phyloP scores from a whole-genome alignment of 2,797 vertebrate genomes.

The Dromococcyx pavoninus region DNA sequence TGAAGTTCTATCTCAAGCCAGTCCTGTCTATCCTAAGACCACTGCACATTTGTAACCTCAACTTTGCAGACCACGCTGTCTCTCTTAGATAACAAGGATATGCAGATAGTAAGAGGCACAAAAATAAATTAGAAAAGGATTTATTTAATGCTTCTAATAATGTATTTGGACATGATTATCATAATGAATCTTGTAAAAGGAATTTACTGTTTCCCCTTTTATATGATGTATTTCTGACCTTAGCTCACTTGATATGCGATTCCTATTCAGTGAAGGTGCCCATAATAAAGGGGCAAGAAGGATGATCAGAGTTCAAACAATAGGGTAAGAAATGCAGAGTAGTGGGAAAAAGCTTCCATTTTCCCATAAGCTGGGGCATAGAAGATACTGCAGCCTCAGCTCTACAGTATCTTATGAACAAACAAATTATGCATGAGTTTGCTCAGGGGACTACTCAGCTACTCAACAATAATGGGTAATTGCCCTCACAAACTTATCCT shows the following conservation, averaged over 20 bases:
- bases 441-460: conserved; percentile 75
- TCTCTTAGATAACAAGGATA: conserved; percentile 65
- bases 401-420: conserved; percentile 73
- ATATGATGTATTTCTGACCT: conserved; percentile 57
- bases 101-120: conserved; percentile 44
- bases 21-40: conserved; percentile 32
- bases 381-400: conserved; percentile 70
- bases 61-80: conserved; percentile 51
- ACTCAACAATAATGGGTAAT: conserved; percentile 79
- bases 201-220: conserved; percentile 48
- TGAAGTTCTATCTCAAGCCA: conserved; percentile 34
- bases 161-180: conserved; percentile 65
- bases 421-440: conserved; percentile 79
- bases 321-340: conserved; percentile 60
- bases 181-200: conserved; percentile 68
- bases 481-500: conserved; percentile 75
- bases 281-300: conserved; percentile 55
- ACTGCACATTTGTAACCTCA: conserved; percentile 43
- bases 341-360: conserved; percentile 60
- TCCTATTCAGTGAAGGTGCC: conserved; percentile 28
- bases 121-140: conserved; percentile 71
- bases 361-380: conserved; percentile 66
- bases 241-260: conserved; percentile 30
- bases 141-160: conserved; percentile 62
- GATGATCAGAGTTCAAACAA: conserved; percentile 69